These are phyloP conservation scores for Hyperoplus lanceolatus DNA, from an alignment of 2,797 vertebrate genomes.

Conservation along the genomic window DNA sequence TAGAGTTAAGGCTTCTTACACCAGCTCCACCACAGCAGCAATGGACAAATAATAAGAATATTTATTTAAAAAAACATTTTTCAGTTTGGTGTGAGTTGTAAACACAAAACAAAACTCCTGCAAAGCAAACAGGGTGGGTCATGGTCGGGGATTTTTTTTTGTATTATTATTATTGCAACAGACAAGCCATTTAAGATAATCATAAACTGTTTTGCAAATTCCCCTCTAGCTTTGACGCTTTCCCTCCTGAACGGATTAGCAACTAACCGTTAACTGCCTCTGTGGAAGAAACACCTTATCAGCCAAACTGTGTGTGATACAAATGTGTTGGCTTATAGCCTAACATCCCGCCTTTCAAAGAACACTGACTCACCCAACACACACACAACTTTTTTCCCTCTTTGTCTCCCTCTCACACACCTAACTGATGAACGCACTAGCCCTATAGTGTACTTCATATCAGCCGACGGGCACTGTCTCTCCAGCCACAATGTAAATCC, in stretches of 20 bases:
- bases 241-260: slow-evolving; percentile 40
- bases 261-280: slow-evolving; percentile 69
- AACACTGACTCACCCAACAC: slow-evolving; percentile 12
- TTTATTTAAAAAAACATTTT: background rate
- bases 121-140: background rate
- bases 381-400: slow-evolving; percentile 1
- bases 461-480: slow-evolving; percentile 37
- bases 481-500: slow-evolving; percentile 54
- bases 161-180: slow-evolving; percentile 32
- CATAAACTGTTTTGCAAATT: slow-evolving; percentile 47
- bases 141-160: background rate
- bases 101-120: background rate
- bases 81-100: background rate
- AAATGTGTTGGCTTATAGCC: slow-evolving; percentile 41
- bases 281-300: slow-evolving; percentile 60
- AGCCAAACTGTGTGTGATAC: slow-evolving; percentile 34
- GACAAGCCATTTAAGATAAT: slow-evolving; percentile 29
- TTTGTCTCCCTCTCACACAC: slow-evolving; percentile 34
- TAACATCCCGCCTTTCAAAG: slow-evolving; percentile 43
- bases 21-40: background rate
- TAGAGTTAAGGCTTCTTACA: too few relatives aligned
- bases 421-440: slow-evolving; percentile 3
- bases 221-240: slow-evolving; percentile 14
- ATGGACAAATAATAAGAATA: background rate
- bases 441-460: slow-evolving; percentile 20